Base-by-base conservation (phyloP, 2,797 vertebrate species). In the Hephaestus fuliginosus region DNA sequence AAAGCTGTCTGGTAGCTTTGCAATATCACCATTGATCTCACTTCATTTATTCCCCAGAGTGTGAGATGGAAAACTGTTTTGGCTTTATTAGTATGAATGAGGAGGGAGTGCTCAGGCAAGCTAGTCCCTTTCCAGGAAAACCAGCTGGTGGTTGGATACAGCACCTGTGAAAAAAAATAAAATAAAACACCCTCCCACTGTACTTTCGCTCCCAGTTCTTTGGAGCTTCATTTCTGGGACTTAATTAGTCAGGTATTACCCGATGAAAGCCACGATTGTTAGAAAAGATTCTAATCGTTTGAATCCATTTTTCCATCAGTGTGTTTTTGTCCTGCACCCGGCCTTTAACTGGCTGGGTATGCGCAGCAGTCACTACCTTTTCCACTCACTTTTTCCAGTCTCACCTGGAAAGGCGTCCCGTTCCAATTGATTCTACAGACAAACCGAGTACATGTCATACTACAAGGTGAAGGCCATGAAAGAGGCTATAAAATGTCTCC, bases 51-150 rank as follows among this genome's bases (percentile, higher is more conserved):
- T 60, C 74, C 69, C 73, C 17, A 2, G 28, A 72, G 64, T 74
- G 15, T 41, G 49, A 63, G 22, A 49, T 15, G 49, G 70, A 61
- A 74, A 75, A 33, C 43, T 55, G 43, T 22, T 61, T 55, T 36
- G 30, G 43, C 28, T 70, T 69, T 64, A 72, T 85, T 83, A 46
- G 33, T 65, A 33, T 58, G 70, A 79, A 57, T 64, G 14, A 9
- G 36, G 36, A 9, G 60, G 13, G 56, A 28, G 69, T 46, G 4
- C 52, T 39, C 14, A 49, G 52, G 60, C 20, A 41, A 30, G 20
- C 39, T 0, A 17, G 70, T 61, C 18, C n/a, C 62, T 69, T 84
- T 76, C 69, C 72, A 73, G 55, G 53, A 75, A 73, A 73, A 82
- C 36, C 71, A 68, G 53, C 74, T 64, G 52, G 55, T 28, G 43